phyloP scores from a whole-genome alignment of 2,888 invertebrate species.

The Polylopha cassiicola region DNA sequence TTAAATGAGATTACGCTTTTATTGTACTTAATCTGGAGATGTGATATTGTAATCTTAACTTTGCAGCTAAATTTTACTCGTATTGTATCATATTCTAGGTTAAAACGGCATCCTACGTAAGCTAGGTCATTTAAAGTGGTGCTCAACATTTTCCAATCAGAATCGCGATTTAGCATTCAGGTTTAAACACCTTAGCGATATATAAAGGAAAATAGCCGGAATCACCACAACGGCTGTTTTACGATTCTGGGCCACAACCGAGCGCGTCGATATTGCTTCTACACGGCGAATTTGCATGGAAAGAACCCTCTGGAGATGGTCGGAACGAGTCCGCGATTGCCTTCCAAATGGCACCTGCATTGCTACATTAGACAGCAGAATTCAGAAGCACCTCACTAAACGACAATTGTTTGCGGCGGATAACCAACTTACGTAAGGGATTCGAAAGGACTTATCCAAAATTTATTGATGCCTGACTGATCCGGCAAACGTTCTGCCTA shows the following conservation, averaged over 20 bases:
- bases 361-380: conserved; percentile 6
- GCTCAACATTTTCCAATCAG: too few species aligned
- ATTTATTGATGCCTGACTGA: too few species aligned
- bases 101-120: too few species aligned
- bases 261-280: conserved; percentile 16
- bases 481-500: too few species aligned
- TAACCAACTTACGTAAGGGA: too few species aligned
- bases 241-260: conserved; percentile 19
- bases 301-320: conserved; percentile 20
- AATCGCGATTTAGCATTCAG: neutral
- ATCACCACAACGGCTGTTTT: conserved; percentile 19
- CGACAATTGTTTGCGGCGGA: conserved; percentile 5
- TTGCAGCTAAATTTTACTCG: too few species aligned
- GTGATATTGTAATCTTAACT: conserved; percentile 9
- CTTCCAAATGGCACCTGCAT: conserved; percentile 7
- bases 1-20: conserved; percentile 11
- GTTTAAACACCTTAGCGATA: conserved; percentile 1
- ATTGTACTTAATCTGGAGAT: conserved; percentile 9
- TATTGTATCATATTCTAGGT: too few species aligned
- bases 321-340: conserved; percentile 15
- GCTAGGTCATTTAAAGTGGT: too few species aligned
- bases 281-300: conserved; percentile 19
- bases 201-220: conserved; percentile 5
- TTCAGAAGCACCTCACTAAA: conserved; percentile 12
- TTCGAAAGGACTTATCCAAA: too few species aligned